A percentile compares a stretch with the other conserved stretches of the same genome.
Conservation (phyloP, 2,797 vertebrate species). For the Macrochelys suwanniensis region DNA sequence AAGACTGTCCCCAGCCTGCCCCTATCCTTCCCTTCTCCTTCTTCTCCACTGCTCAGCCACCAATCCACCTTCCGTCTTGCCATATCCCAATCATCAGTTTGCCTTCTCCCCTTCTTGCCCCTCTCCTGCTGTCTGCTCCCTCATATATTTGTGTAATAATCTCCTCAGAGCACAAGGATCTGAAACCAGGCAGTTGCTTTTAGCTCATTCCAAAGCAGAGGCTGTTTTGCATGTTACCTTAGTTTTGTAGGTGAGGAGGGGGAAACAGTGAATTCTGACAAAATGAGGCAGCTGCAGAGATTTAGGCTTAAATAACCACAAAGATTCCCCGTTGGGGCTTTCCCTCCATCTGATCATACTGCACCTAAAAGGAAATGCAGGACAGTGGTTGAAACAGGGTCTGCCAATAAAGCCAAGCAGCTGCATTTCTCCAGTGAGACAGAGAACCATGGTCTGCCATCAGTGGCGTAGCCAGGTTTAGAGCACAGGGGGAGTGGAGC, state of each 20-base stretch:
- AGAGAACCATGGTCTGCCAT: not conserved
- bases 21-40: not conserved
- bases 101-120: not conserved
- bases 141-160: not conserved
- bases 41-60: not conserved
- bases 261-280: not conserved
- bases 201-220: not conserved
- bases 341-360: not conserved
- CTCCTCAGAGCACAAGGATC: not conserved
- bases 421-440: not conserved
- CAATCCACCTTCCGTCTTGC: not conserved
- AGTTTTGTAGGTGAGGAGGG: not conserved
- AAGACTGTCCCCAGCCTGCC: not conserved
- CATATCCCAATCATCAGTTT: not conserved
- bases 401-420: not conserved
- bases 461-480: no score
- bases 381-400: not conserved
- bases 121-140: not conserved
- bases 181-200: not conserved
- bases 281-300: not conserved
- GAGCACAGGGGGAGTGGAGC: no score
- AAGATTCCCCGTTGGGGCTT: not conserved
- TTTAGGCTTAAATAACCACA: not conserved
- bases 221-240: not conserved
- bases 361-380: not conserved